Evolutionary conservation across 1,140 invertebrate species (phyloP), one percentile per base, ranked within the genome.

Genomic region (Aphelenchoides avenae): DNA sequence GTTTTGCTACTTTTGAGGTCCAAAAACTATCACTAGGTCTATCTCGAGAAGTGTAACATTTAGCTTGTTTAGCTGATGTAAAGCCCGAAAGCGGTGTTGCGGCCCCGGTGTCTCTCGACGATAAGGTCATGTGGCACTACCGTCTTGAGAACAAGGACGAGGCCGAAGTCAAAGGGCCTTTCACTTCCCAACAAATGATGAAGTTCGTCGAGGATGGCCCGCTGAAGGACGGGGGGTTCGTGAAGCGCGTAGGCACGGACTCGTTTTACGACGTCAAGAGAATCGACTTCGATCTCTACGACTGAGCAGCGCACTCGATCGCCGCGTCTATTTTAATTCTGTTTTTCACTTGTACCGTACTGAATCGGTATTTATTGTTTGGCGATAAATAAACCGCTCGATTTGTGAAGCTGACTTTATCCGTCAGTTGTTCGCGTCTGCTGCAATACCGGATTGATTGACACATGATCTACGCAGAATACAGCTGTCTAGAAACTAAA

Each of bases 271-370:
- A 51, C 40, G 24, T 51, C 5, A 51, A 51, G n/a, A n/a, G 48
- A 5, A 51, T 51, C n/a, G 48, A 51, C 30, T 49, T 51, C 51
- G 48, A 51, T 44, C 51, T 51, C 13, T 51, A 51, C 26, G 48
- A 40, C n/a, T 51, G 30, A 49, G 41, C n/a, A n/a, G n/a, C n/a
- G n/a, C n/a, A n/a, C n/a, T n/a, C n/a, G n/a, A n/a, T n/a, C n/a
- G n/a, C n/a, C n/a, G n/a, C n/a, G n/a, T n/a, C n/a, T n/a, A n/a
- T n/a, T n/a, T n/a, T 41, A 41, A 7, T 4, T 36, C n/a, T 41
- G 39, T 41, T 3, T 22, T 41, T 18, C 20, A 41, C 7, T 41
- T 22, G 7, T 41, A 41, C 26, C 26, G 20, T 41, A 3, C 39
- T 36, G n/a, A 36, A 36, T 36, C 34, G n/a, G 11, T 36, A n/a